phyloP scores from a whole-genome alignment of 2,797 vertebrate genomes.

The Lacerta viridis region DNA sequence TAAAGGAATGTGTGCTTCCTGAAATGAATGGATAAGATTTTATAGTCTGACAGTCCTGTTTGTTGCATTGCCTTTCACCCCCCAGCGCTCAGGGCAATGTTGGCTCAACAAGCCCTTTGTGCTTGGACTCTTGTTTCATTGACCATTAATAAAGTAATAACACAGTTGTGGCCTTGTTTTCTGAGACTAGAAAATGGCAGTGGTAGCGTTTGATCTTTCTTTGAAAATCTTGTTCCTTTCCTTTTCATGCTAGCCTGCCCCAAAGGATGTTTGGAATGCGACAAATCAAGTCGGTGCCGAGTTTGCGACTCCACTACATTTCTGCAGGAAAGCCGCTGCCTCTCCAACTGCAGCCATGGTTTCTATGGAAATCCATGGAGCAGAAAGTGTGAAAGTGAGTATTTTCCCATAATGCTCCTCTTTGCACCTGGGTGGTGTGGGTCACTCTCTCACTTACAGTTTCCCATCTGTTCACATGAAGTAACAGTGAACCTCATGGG shows the following conservation, averaged over 20 bases:
- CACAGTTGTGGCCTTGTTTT: not conserved
- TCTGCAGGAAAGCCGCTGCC: conserved; percentile 86
- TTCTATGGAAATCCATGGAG: conserved; percentile 82
- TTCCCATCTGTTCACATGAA: not conserved
- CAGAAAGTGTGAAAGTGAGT: conserved; percentile 88
- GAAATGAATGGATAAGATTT: not conserved
- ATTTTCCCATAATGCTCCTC: not conserved
- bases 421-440: not conserved
- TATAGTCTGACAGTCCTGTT: too few relatives aligned
- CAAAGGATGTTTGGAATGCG: conserved; percentile 87
- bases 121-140: not conserved
- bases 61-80: not conserved
- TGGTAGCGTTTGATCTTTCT: not conserved
- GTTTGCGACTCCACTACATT: conserved; percentile 82
- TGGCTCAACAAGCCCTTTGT: not conserved
- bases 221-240: conserved; percentile 40
- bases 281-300: conserved; percentile 78
- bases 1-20: not conserved
- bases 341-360: conserved; percentile 86
- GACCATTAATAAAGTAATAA: not conserved
- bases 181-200: accelerated
- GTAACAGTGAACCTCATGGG: not conserved
- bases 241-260: conserved; percentile 84
- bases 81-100: not conserved
- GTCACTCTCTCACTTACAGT: not conserved